Evolutionary conservation across 2,113 vertebrate genomes (phyloP).

Genomic region (Aplodontia rufa): DNA sequence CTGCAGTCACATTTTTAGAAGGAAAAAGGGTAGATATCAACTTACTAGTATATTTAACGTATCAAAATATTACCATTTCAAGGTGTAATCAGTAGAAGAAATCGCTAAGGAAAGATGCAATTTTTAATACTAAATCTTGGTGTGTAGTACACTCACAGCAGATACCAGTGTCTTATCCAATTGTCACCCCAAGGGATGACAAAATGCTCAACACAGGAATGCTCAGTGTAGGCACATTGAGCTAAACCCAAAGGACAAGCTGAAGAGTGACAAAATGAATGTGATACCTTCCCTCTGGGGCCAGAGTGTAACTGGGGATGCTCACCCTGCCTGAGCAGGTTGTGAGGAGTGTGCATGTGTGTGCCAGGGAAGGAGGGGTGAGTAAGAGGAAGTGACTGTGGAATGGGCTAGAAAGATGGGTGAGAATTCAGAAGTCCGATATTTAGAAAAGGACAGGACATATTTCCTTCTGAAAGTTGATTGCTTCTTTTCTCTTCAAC

Average conservation of each 20-base stretch:
- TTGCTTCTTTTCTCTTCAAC: not conserved
- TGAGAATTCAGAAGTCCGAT: not conserved
- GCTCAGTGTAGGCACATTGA: too few relatives aligned
- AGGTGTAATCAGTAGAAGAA: not conserved
- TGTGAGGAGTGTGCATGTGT: not conserved
- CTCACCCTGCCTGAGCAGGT: fast-evolving
- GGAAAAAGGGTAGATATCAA: not conserved
- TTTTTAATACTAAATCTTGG: not conserved
- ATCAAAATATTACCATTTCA: not conserved
- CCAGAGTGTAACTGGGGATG: too few relatives aligned
- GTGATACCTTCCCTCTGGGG: not conserved
- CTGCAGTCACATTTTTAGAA: not conserved
- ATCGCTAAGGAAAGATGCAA: not conserved
- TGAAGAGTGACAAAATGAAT: too few relatives aligned
- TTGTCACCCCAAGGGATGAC: not conserved
- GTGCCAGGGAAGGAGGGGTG: not conserved
- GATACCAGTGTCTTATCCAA: not conserved
- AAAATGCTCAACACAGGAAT: not conserved
- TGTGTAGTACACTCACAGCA: fast-evolving
- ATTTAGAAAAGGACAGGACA: not conserved
- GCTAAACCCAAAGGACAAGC: fast-evolving
- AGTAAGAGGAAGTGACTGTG: not conserved
- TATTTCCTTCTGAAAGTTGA: not conserved
- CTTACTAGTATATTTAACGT: not conserved
- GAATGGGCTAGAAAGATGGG: not conserved